phyloP scores from a whole-genome alignment of 2,888 invertebrate genomes.

The Cheilosia vernalis region DNA sequence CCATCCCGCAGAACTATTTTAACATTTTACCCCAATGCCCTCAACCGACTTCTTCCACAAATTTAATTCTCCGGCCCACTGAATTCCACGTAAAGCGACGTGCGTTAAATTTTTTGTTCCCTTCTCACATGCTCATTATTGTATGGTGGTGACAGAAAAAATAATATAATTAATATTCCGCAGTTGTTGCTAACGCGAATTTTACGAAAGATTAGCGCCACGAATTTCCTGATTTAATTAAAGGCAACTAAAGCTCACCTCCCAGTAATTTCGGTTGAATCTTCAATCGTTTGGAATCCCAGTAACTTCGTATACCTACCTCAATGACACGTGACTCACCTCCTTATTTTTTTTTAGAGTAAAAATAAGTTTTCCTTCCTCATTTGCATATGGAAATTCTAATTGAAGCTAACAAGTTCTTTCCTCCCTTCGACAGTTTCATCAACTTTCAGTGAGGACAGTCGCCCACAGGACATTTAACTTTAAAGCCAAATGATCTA shows the following conservation, averaged over 20 bases:
- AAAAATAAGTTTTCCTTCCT: constrained; percentile 9
- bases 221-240: constrained; percentile 67
- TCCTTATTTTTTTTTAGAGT: constrained; percentile 2
- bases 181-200: constrained; percentile 51
- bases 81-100: constrained; percentile 20
- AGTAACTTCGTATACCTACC: background rate
- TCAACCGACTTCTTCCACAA: background rate
- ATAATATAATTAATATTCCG: constrained; percentile 57
- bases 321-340: constrained; percentile 5
- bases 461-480: constrained; percentile 39
- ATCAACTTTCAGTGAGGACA: constrained; percentile 49
- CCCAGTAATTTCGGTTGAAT: constrained; percentile 35
- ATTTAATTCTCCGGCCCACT: background rate
- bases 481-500: constrained; percentile 48
- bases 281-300: constrained; percentile 24
- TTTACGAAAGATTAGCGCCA: constrained; percentile 58
- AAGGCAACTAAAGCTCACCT: constrained; percentile 35
- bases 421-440: constrained; percentile 35
- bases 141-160: background rate
- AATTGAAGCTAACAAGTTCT: constrained; percentile 54
- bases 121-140: background rate
- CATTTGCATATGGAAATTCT: constrained; percentile 68
- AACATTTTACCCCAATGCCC: background rate
- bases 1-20: constrained; percentile 15
- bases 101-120: constrained; percentile 13